Evolutionary conservation across 2,888 invertebrate genomes (phyloP).

Genomic region (Caradrina kadenii): DNA sequence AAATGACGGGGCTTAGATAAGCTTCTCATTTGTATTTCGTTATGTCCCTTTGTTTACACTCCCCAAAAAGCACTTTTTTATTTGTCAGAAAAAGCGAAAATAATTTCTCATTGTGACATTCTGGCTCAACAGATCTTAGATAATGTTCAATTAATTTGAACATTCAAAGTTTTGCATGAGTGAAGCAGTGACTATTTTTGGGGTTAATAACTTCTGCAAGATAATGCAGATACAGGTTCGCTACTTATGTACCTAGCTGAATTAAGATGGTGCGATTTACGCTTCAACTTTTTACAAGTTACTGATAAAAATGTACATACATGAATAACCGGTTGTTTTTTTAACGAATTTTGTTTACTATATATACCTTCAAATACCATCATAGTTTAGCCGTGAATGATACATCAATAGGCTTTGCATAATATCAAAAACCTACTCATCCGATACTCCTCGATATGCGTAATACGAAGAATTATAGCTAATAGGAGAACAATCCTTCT

Average conservation of each 20-base stretch:
- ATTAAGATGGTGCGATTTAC: background rate
- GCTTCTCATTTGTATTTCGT: slow-evolving; percentile 68
- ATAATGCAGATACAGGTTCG: slow-evolving; percentile 1
- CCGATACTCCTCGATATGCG: background rate
- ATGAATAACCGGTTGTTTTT: no score
- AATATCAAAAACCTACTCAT: no score
- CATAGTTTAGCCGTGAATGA: no score
- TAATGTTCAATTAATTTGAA: slow-evolving; percentile 58
- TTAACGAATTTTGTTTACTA: background rate
- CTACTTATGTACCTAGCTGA: background rate
- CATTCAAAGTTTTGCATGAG: slow-evolving; percentile 41
- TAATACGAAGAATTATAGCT: background rate
- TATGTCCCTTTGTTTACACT: slow-evolving; percentile 68
- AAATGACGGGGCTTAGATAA: slow-evolving; percentile 69
- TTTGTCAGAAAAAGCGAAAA: slow-evolving; percentile 63
- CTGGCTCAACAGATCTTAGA: slow-evolving; percentile 58
- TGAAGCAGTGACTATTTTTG: slow-evolving; percentile 10
- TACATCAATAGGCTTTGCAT: no score
- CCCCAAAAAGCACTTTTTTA: slow-evolving; percentile 61
- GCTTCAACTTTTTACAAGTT: background rate
- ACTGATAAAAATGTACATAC: background rate
- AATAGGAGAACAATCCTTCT: slow-evolving; percentile 1
- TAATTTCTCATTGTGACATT: slow-evolving; percentile 68
- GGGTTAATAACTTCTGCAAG: background rate
- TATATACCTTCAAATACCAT: no score